phyloP scores from a whole-genome alignment of 2,797 vertebrate genomes.

The Apogon talboti region DNA sequence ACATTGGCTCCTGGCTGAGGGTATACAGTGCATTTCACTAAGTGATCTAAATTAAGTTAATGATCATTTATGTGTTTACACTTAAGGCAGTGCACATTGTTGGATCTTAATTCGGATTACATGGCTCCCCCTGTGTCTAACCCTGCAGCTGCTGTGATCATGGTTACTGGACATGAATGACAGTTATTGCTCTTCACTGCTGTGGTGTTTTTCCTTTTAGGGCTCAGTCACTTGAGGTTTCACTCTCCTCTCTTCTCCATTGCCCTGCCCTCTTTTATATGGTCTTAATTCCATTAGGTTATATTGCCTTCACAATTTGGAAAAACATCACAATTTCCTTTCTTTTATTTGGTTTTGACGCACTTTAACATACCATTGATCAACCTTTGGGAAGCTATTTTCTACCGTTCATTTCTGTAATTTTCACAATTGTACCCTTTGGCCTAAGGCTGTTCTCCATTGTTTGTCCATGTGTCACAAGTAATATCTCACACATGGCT shows the following conservation, averaged over 20 bases:
- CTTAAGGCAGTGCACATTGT: constrained; percentile 44
- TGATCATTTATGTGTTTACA: constrained; percentile 55
- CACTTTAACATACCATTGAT: constrained; percentile 5
- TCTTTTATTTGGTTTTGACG: constrained; percentile 1
- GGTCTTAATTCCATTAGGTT: not conserved
- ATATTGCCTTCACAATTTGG: too few species aligned
- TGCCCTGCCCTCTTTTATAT: not conserved
- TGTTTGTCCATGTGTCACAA: constrained; percentile 70
- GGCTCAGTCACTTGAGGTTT: constrained; percentile 26
- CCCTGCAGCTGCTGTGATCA: constrained; percentile 30
- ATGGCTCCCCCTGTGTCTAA: constrained; percentile 24
- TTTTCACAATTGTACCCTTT: constrained; percentile 42
- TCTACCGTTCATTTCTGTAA: constrained; percentile 10
- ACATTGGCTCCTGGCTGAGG: constrained; percentile 39
- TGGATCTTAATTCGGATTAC: constrained; percentile 44
- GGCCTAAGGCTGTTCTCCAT: constrained; percentile 47
- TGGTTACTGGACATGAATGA: constrained; percentile 32
- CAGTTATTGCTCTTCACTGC: constrained; percentile 14
- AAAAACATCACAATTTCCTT: not conserved
- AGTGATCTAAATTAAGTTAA: constrained; percentile 78
- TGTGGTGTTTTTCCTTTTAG: constrained; percentile 23
- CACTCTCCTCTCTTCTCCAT: constrained; percentile 5
- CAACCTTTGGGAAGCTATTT: constrained; percentile 2
- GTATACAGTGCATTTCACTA: constrained; percentile 49
- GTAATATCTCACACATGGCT: constrained; percentile 60